Percentiles rank a stretch among this genome's conserved stretches.
Evolutionary conservation across 2,888 invertebrate species (phyloP).

Genomic region (Deilephila elpenor): DNA sequence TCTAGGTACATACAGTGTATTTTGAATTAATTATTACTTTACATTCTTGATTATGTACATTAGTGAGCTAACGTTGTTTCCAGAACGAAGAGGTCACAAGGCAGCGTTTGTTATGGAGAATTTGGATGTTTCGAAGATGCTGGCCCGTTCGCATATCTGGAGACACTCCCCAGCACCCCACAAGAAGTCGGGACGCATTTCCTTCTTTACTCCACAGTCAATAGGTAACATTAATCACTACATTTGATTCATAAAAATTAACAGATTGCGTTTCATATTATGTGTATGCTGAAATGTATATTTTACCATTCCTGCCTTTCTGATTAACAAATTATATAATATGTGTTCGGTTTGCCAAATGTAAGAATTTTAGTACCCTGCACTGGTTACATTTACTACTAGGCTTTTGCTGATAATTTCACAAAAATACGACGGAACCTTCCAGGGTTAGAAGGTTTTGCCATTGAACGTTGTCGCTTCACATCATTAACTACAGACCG

Average conservation of each 20-base stretch:
- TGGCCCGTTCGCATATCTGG: constrained; percentile 95
- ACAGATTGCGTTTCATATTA: background rate
- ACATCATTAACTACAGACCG: no score
- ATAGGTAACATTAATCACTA: constrained; percentile 74
- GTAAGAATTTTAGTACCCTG: no score
- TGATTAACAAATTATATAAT: no score
- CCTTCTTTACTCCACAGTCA: constrained; percentile 88
- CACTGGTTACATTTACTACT: no score
- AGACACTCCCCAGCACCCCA: constrained; percentile 93
- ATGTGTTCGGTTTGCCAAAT: no score
- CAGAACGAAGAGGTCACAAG: constrained; percentile 91
- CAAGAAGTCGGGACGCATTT: constrained; percentile 95
- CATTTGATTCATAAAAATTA: background rate
- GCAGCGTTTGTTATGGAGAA: constrained; percentile 93
- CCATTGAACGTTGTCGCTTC: background rate
- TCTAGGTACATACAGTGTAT: no score
- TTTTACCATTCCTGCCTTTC: no score
- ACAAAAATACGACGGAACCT: no score
- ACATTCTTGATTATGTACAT: no score
- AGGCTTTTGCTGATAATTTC: no score
- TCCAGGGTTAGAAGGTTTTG: background rate
- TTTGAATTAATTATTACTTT: no score
- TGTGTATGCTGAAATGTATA: no score
- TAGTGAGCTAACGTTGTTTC: constrained; percentile 5
- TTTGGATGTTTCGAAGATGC: constrained; percentile 97